Evolutionary conservation across 2,888 invertebrate species (phyloP).

Genomic region (Cantharis flavilabris): DNA sequence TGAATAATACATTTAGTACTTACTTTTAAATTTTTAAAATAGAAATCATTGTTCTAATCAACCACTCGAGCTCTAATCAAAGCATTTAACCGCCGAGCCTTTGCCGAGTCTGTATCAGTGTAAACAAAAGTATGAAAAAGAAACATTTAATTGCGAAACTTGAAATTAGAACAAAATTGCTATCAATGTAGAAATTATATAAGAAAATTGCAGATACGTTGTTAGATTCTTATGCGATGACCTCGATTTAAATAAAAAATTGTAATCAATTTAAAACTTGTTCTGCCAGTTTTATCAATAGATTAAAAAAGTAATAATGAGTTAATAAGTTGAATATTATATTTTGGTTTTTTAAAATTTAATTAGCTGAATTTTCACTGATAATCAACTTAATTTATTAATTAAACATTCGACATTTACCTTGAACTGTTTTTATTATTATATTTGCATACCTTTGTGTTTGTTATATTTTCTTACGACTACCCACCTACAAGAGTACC

Average conservation of each 20-base stretch:
- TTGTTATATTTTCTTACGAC: not conserved
- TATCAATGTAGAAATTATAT: not conserved
- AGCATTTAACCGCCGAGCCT: no score
- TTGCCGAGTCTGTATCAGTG: no score
- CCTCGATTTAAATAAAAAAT: not conserved
- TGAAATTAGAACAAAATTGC: not conserved
- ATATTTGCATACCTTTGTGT: not conserved
- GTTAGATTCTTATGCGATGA: not conserved
- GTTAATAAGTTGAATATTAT: not conserved
- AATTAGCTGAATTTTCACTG: not conserved
- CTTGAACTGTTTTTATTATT: not conserved
- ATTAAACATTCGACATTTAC: not conserved
- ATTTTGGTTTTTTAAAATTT: not conserved
- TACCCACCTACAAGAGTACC: not conserved
- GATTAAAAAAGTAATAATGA: not conserved
- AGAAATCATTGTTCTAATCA: no score
- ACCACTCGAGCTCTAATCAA: no score
- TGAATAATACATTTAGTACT: no score
- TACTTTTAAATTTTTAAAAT: no score
- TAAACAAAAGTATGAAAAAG: no score
- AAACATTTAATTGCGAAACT: not conserved
- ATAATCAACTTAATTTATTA: not conserved
- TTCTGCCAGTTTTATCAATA: not conserved
- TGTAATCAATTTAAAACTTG: not conserved
- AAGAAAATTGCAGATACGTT: not conserved